phyloP scores from a whole-genome alignment of 2,113 vertebrate species.

The Vimba vimba region DNA sequence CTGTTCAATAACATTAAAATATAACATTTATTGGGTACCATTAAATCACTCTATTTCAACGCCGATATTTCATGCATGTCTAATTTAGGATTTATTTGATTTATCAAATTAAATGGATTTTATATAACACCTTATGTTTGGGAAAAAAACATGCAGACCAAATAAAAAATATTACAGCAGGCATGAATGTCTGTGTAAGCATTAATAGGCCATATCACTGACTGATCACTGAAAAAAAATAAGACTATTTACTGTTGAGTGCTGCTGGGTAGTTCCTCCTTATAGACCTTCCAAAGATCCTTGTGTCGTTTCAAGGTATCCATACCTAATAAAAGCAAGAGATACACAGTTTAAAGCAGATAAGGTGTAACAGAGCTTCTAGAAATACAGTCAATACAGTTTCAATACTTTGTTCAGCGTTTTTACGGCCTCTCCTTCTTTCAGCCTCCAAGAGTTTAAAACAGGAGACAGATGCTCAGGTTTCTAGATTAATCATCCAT shows the following conservation, averaged over 20 bases:
- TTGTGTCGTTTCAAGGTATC: slow-evolving; percentile 31
- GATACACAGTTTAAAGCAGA: background rate
- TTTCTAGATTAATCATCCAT: slow-evolving; percentile 50
- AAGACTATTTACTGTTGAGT: slow-evolving; percentile 64
- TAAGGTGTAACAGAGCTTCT: background rate
- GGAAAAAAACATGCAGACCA: background rate
- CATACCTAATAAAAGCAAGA: slow-evolving; percentile 53
- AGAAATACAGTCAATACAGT: background rate
- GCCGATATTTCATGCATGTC: no score
- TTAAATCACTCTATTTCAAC: no score
- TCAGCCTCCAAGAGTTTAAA: background rate
- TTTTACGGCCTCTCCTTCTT: background rate
- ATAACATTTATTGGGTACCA: no score
- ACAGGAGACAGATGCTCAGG: background rate
- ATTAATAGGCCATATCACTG: slow-evolving; percentile 25
- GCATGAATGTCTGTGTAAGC: background rate
- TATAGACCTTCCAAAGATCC: slow-evolving; percentile 65
- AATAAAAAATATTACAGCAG: background rate
- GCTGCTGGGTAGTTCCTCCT: slow-evolving; percentile 64
- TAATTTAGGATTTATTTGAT: no score
- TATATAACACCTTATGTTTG: background rate
- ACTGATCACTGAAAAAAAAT: slow-evolving; percentile 29
- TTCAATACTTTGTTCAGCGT: background rate
- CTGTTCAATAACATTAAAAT: no score
- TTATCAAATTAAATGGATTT: no score